Base-by-base conservation (phyloP, 2,888 invertebrate genomes). In the Nineta flava region DNA sequence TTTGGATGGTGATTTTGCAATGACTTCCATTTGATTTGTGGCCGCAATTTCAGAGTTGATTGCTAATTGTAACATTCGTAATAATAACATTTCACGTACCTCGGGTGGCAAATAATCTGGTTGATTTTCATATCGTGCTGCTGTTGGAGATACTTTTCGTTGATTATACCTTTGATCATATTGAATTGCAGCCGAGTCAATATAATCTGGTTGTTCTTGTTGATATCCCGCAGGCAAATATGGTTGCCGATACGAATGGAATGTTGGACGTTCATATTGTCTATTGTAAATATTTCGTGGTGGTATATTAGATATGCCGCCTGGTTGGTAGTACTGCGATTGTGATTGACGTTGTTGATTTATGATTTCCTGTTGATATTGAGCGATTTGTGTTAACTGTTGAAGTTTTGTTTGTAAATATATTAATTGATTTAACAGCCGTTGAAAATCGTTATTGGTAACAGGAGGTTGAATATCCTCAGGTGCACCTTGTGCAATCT, bases 1-100 rank as follows among this genome's bases (percentile, higher is more conserved):
- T 54, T 77, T 69, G 50, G 74, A 66, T 34, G 64, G 58, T 2
- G 73, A 70, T 2, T 72, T 71, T 16, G 72, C 71, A 47, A 73
- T 69, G 2, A 45, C 45, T 45, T 49, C 49, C 49, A 49, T 49
- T 19, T 49, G 44, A 35, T 44, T 49, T 0, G 71, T 40, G 60
- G 65, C 55, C 19, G 58, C 57, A 26, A 58, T 59, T 46, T 58
- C 55, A 7, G 79, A 76, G 60, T 79, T 80, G 55, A 84, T 80
- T 0, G 83, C 83, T 51, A 84, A 61, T 60, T 83, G 77, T 31
- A 84, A 65, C 83, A 84, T 83, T 58, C 81, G 75, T 57, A 83
- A 62, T 9, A 84, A 64, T 35, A 84, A 65, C 59, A 82, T 82
- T 62, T 84, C 83, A 51, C 83, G 69, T 15, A 84, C 76, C 51